Evolutionary conservation across 1,140 invertebrate genomes (phyloP), one percentile per base, ranked within the genome.

Genomic region (Drosophila repleta): DNA sequence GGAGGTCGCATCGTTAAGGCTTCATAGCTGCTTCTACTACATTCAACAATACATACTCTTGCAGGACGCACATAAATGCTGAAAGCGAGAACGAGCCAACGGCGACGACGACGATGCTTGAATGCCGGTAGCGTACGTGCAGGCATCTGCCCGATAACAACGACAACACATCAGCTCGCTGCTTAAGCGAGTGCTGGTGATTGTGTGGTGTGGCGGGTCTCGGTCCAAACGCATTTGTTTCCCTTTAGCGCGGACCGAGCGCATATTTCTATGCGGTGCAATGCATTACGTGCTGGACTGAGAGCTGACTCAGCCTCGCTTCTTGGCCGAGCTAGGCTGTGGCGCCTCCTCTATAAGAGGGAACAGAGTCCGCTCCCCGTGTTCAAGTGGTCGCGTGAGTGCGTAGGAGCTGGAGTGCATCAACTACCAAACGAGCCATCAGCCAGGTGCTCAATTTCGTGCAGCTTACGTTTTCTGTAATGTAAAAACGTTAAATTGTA

Each of bases 191-290:
- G 48, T 88, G 79, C 83, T 87, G 82, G 78, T 82, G 78, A 65
- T 87, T 80, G 75, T 88, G 65, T 85, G 82, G 78, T 88, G 83
- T 88, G 85, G 78, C 82, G 82, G 82, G 83, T 87, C 83, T 87
- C 82, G 82, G 82, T 87, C 82, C 82, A 76, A 88, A 87, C 82
- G 82, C 82, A 79, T 87, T 78, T 87, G 82, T 72, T 87, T 87
- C 82, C 82, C 82, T 87, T 87, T 87, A 87, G 82, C 82, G 82
- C 85, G 82, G 82, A 87, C 82, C 82, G 82, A 87, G 85, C 83
- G 83, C 82, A 87, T 84, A 87, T 83, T 60, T 88, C 75, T 88
- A 84, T 87, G 82, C 82, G 83, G 82, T 88, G 82, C 82, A 75
- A 76, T 88, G 82, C 82, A 88, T 77, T 88, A 79, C 66, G 81